Conservation (phyloP, 2,797 vertebrate species). For the Tenualosa ilisha region DNA sequence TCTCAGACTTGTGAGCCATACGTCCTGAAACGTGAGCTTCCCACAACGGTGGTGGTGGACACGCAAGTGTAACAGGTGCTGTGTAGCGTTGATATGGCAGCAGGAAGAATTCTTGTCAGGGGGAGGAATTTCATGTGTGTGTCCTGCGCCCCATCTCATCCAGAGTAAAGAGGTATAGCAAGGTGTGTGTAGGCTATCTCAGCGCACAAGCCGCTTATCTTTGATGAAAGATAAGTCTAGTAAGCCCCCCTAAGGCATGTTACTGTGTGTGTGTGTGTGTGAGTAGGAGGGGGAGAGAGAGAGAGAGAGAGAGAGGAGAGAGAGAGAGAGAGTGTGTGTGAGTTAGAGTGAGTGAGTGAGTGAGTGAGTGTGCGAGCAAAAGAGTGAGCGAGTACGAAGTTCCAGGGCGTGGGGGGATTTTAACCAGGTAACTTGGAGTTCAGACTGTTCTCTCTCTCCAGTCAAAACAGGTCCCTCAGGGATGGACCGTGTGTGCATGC, state of each 20-base stretch:
- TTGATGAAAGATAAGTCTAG: background rate
- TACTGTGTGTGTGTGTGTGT: background rate
- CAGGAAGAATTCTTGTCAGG: no score
- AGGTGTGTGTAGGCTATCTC: background rate
- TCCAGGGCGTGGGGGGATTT: background rate
- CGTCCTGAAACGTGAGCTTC: no score
- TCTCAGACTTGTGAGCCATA: no score
- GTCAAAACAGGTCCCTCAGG: background rate
- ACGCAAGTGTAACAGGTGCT: no score
- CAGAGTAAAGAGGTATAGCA: no score
- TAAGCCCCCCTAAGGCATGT: background rate
- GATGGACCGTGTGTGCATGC: background rate
- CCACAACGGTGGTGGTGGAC: no score
- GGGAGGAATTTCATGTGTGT: no score
- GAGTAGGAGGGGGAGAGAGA: no score
- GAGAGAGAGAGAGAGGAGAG: no score
- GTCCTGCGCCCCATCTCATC: no score
- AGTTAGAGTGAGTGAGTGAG: background rate
- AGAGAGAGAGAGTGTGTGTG: no score
- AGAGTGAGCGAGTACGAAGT: background rate
- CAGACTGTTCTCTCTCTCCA: constrained; percentile 1
- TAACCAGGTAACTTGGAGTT: background rate
- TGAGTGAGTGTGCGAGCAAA: background rate
- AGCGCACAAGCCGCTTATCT: background rate
- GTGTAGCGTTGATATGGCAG: no score